These are phyloP conservation scores for Sebastes wilsoni DNA, from an alignment of 2,797 vertebrate genomes.

Conservation along the genomic window DNA sequence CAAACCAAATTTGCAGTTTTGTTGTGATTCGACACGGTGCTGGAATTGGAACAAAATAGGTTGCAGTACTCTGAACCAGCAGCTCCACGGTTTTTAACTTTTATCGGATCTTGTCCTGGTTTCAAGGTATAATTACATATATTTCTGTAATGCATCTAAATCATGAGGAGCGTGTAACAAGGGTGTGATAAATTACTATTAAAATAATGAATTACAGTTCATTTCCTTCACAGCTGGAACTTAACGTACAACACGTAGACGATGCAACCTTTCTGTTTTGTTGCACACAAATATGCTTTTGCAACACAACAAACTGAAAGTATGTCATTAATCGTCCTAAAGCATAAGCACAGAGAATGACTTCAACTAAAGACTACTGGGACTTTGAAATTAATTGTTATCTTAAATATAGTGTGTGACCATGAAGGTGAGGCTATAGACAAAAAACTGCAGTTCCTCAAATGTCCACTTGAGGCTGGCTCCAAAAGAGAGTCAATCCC, in stretches of 20 bases:
- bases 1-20: not conserved
- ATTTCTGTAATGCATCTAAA: not conserved
- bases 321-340: not conserved
- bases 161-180: not conserved
- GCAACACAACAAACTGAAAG: not conserved
- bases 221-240: not conserved
- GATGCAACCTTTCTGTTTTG: not conserved
- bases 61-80: not conserved
- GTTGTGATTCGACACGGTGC: not conserved
- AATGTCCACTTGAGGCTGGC: no score
- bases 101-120: not conserved
- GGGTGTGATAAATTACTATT: not conserved
- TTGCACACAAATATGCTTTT: not conserved
- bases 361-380: not conserved
- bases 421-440: not conserved
- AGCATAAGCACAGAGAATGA: not conserved
- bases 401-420: not conserved
- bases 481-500: no score
- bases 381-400: not conserved
- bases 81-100: not conserved
- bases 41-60: not conserved
- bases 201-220: not conserved
- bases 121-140: no score
- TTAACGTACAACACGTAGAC: not conserved
- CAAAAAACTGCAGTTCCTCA: no score